phyloP scores from a whole-genome alignment of 2,888 invertebrate genomes.

The Drosophila anomalata region DNA sequence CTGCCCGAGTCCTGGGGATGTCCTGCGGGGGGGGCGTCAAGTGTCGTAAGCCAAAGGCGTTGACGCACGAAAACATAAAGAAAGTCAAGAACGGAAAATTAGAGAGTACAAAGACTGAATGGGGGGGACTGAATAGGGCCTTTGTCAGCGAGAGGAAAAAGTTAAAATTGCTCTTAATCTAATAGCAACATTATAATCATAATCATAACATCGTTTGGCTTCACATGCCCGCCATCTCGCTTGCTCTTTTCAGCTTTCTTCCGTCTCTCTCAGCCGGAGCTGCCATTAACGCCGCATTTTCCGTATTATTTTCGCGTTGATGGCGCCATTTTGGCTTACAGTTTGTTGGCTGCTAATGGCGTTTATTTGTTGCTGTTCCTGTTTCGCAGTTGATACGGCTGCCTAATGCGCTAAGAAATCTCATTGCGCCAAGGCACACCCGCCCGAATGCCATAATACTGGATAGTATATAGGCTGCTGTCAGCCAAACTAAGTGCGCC shows the following conservation, averaged over 20 bases:
- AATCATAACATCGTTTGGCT: constrained; percentile 80
- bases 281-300: constrained; percentile 75
- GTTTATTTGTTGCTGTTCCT: constrained; percentile 60
- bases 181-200: constrained; percentile 81
- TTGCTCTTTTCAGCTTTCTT: constrained; percentile 1
- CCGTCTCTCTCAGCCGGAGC: constrained; percentile 22
- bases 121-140: constrained; percentile 11
- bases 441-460: neutral
- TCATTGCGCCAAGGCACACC: constrained; percentile 47
- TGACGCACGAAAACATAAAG: constrained; percentile 53
- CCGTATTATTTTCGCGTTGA: constrained; percentile 76
- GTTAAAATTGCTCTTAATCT: constrained; percentile 81
- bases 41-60: constrained; percentile 76
- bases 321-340: constrained; percentile 73
- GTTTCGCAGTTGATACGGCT: constrained; percentile 28
- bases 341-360: constrained; percentile 71
- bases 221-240: constrained; percentile 49
- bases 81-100: constrained; percentile 28
- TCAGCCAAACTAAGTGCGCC: constrained; percentile 55
- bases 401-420: constrained; percentile 72
- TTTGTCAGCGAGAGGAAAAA: constrained; percentile 42
- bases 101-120: constrained; percentile 26
- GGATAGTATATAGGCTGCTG: constrained; percentile 26
- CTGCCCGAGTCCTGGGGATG: neutral
- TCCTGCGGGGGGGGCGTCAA: constrained; percentile 59